Percentiles rank a stretch among this genome's conserved stretches.
phyloP scores from a whole-genome alignment of 2,113 vertebrate species.

The Gallinago paraguaiae region DNA sequence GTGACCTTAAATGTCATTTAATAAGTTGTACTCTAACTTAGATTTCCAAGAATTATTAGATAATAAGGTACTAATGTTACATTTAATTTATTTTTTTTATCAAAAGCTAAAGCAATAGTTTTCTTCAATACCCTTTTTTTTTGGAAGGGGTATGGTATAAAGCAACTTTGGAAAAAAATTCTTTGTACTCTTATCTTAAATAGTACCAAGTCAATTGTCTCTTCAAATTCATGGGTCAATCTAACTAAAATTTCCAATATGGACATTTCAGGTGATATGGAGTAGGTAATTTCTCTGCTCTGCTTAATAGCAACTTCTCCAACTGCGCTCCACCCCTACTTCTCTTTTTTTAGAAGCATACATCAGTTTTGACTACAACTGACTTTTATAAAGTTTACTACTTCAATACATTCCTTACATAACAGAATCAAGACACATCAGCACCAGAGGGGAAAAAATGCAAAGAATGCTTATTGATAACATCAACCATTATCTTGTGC shows the following conservation, averaged over 20 bases:
- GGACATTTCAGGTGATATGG: not conserved
- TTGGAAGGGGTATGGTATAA: not conserved
- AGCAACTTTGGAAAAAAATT: not conserved
- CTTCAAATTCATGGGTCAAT: not conserved
- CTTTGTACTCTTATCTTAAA: not conserved
- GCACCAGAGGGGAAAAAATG: not conserved
- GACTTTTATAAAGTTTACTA: not conserved
- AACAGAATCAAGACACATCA: not conserved
- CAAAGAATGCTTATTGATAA: not conserved
- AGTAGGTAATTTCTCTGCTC: not conserved
- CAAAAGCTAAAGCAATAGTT: not conserved
- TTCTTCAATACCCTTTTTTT: not conserved
- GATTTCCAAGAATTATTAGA: not conserved
- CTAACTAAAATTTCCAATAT: not conserved
- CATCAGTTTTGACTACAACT: not conserved
- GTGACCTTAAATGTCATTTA: not conserved
- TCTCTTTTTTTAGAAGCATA: not conserved
- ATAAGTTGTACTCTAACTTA: not conserved
- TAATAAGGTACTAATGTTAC: not conserved
- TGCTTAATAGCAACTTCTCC: not conserved
- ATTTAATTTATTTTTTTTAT: not conserved
- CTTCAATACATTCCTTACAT: not conserved
- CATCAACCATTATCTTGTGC: not conserved
- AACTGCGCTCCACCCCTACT: rapidly evolving
- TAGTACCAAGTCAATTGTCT: not conserved